Base-by-base conservation (phyloP, 2,797 vertebrate genomes). In the Tenualosa thibaudeaui region DNA sequence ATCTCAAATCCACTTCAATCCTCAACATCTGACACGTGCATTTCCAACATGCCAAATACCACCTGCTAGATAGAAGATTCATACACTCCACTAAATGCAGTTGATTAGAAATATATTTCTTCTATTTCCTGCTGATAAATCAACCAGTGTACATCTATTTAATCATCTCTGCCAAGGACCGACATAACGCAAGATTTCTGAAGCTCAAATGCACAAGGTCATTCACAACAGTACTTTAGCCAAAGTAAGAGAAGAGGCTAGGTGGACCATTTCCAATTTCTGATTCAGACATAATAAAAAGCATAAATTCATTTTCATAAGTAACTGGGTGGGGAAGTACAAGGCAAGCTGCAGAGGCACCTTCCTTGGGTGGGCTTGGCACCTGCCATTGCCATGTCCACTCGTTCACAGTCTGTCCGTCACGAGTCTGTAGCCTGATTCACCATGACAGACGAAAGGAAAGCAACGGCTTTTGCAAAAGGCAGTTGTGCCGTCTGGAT, bases 401-500 rank as follows among this genome's bases (percentile, higher is more conserved):
- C 1, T 15, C 22, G 15, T 78, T 46, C 71, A 46, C 40, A 40
- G 37, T 40, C 71, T 22, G 40, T 78, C 26, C 22, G 40, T 46
- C 71, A 78, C 71, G 5, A 46, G 13, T 10, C 71, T 46, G 12
- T 19, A 22, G 71, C 12, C 71, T 78, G 37, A 78, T 78, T 40
- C 37, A 46, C 37, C 40, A 19, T 78, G 40, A 78, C 71, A 43
- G 71, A 9, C 5, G 0, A n/a, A 43, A 46, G 15, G 5, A 78
- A 78, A 78, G 46, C 71, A 78, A 78, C 31, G 0, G 3, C 15
- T 19, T 40, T 71, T 13, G 4, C 31, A 37, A 2, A 75, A n/a
- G 60, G 24, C 31, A 40, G 65, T 15, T 15, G 15, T 40, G 65
- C 31, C 26, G 71, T 46, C 71, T 89, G 62, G 89, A 86, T 86